Percentiles rank a stretch among this genome's conserved stretches.
Evolutionary conservation across 2,797 vertebrate genomes (phyloP).

Genomic region (Spondyliosoma cantharus): DNA sequence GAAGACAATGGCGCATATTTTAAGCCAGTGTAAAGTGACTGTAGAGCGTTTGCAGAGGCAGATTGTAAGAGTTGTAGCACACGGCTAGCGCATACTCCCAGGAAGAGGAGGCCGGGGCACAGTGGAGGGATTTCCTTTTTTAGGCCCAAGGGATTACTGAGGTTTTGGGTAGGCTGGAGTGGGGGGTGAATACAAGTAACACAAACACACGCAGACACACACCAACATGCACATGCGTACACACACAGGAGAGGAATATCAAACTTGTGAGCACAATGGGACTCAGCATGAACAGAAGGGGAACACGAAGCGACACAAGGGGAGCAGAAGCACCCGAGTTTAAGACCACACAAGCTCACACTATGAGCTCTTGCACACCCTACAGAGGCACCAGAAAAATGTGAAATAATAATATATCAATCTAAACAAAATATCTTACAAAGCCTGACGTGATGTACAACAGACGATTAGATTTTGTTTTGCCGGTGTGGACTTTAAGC

Average conservation of each 20-base stretch:
- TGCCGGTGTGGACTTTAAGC: neutral
- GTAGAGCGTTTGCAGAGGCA: conserved; percentile 11
- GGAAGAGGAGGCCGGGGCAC: conserved; percentile 54
- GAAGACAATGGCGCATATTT: conserved; percentile 25
- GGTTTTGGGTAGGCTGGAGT: conserved; percentile 42
- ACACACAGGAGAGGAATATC: conserved; percentile 33
- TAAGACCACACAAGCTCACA: conserved; percentile 53
- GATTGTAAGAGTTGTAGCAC: conserved; percentile 32
- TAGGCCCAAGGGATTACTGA: conserved; percentile 72
- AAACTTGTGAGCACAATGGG: conserved; percentile 53
- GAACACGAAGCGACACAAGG: conserved; percentile 47
- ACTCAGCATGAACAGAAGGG: conserved; percentile 51
- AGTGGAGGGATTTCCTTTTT: conserved; percentile 70
- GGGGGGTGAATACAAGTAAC: conserved; percentile 38
- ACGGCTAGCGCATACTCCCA: conserved; percentile 31
- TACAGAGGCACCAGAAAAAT: neutral
- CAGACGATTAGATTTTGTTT: neutral
- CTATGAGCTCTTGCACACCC: neutral
- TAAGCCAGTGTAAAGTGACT: conserved; percentile 24
- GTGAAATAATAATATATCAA: neutral
- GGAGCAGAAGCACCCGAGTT: conserved; percentile 31
- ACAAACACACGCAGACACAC: conserved; percentile 55
- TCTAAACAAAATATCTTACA: neutral
- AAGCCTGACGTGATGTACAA: neutral
- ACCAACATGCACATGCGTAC: conserved; percentile 17